Evolutionary conservation across 2,113 vertebrate species (phyloP).

Genomic region (Hemiscyllium ocellatum): DNA sequence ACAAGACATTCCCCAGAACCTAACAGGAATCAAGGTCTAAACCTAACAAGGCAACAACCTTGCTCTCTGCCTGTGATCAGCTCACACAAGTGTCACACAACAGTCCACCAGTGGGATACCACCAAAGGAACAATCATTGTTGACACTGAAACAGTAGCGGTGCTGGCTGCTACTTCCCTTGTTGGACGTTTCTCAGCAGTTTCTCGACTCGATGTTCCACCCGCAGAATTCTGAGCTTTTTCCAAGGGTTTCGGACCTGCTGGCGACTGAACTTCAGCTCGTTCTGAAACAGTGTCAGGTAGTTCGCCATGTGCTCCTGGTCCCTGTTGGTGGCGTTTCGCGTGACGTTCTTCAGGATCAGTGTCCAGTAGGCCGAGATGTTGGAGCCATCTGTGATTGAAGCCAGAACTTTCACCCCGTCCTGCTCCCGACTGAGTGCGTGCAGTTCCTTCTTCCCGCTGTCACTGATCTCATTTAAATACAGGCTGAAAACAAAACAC

Average conservation of each 20-base stretch:
- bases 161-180: neutral
- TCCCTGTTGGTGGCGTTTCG: slow-evolving; percentile 80
- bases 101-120: neutral
- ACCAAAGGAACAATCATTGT: too few species aligned
- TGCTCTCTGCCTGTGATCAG: neutral
- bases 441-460: slow-evolving; percentile 70
- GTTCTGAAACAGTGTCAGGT: slow-evolving; percentile 73
- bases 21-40: neutral
- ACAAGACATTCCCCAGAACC: neutral
- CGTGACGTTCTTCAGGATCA: slow-evolving; percentile 72
- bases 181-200: slow-evolving; percentile 60
- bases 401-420: slow-evolving; percentile 65
- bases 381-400: slow-evolving; percentile 78
- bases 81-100: neutral
- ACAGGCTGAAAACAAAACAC: slow-evolving; percentile 60
- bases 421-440: slow-evolving; percentile 48
- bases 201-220: slow-evolving; percentile 72
- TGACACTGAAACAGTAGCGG: neutral
- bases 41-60: too few species aligned
- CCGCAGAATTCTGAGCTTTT: slow-evolving; percentile 73
- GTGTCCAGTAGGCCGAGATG: slow-evolving; percentile 76
- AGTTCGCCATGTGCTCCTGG: slow-evolving; percentile 59
- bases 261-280: slow-evolving; percentile 79
- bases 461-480: slow-evolving; percentile 85
- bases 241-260: slow-evolving; percentile 74